Evolutionary conservation across 2,888 invertebrate genomes (phyloP), one percentile per base, ranked within the genome.

Genomic region (Diaprepes abbreviatus): DNA sequence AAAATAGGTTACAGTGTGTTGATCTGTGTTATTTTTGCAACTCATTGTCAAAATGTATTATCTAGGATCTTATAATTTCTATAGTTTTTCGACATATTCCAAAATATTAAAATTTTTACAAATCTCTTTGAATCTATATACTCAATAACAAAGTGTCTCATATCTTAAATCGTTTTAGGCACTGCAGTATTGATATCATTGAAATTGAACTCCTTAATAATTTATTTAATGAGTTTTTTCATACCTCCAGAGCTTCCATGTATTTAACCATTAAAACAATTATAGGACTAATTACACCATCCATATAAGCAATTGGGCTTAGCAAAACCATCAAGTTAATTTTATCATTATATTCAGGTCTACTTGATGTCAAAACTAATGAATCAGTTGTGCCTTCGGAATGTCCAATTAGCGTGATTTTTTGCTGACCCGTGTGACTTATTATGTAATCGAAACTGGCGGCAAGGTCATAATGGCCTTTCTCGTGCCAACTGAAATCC

Each of bases 391-490:
- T 89, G 2, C 93, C 93, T 80, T 89, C 89, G 0, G 93, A 94
- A 79, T 94, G 92, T 0, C 94, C 94, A 0, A 93, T 83, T 78
- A 93, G 94, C 75, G 90, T 90, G 0, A 95, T 76, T 50, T 89
- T 84, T 0, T 86, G 70, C 14, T 86, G 84, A 0, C 87, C 86
- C 0, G 93, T 91, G 1, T 73, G 54, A 0, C 78, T 74, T 0
- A 90, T 82, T 12, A 90, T 85, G 77, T 90, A 88, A 79, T 95
- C 91, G 43, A 96, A 89, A 85, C 90, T 90, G 0, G 92, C 89
- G 0, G 95, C 93, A 36, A 95, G 79, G 82, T 96, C 96, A 73
- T 85, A 88, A 62, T 87, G 82, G 0, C 91, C 92, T 81, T 94
- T 93, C 79, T 93, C 91, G 79, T 95, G 92, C 90, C 91, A 95